A percentile compares a stretch with the other conserved stretches of the same genome.
Conservation (phyloP, 37 sponge, comb jelly and placozoan species). For the Halichondria panicea region DNA sequence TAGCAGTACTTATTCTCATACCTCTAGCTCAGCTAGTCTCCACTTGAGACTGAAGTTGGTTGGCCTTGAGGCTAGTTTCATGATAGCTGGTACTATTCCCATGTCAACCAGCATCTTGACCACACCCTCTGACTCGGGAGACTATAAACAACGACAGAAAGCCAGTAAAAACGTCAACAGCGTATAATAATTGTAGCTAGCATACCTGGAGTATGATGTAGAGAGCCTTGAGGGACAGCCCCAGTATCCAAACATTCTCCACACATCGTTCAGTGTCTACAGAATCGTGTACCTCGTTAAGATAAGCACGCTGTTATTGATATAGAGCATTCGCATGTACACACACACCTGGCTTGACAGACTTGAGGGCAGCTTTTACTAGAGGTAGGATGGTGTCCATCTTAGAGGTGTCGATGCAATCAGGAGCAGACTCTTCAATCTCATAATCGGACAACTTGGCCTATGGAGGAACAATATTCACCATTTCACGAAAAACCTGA, state of each 20-base stretch:
- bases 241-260: conserved; percentile 51
- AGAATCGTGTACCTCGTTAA: background rate
- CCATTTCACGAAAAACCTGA: background rate
- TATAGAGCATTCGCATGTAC: background rate
- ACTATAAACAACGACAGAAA: background rate
- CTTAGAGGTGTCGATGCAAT: conserved; percentile 21
- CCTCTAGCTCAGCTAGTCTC: conserved; percentile 68
- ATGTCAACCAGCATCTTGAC: conserved; percentile 23
- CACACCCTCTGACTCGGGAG: conserved; percentile 12
- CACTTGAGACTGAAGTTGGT: conserved; percentile 61
- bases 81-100: conserved; percentile 41
- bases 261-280: conserved; percentile 33
- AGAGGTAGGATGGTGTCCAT: conserved; percentile 26
- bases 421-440: conserved; percentile 40
- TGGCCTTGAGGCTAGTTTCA: conserved; percentile 44
- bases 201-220: conserved; percentile 27
- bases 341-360: conserved; percentile 36
- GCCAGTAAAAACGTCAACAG: background rate
- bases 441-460: conserved; percentile 36
- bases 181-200: background rate
- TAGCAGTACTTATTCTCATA: background rate
- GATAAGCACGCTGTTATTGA: background rate
- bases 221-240: conserved; percentile 46
- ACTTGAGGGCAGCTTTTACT: conserved; percentile 23
- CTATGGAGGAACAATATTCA: conserved; percentile 6